A percentile compares a stretch with the other conserved stretches of the same genome.
Conservation (phyloP, 2,113 vertebrate species). For the Martes martes region DNA sequence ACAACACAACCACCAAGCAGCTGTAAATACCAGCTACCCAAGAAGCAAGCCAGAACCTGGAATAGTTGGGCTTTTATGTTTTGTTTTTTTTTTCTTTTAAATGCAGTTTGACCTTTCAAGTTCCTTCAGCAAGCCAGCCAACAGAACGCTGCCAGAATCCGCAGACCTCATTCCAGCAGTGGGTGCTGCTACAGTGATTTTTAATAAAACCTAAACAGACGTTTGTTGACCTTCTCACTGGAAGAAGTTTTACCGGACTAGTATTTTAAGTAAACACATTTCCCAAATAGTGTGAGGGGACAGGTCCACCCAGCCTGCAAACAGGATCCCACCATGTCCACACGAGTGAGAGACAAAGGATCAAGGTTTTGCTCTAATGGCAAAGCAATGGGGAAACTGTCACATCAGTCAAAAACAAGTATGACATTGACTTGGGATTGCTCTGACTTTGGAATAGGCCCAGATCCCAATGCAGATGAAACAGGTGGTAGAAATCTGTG, state of each 20-base stretch:
- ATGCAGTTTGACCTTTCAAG: constrained; percentile 32
- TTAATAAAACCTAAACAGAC: constrained; percentile 32
- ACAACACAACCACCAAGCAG: background rate
- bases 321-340: background rate
- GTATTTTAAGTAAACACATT: constrained; percentile 10
- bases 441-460: background rate
- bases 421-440: background rate
- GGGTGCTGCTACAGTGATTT: background rate
- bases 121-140: background rate
- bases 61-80: background rate
- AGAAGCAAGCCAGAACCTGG: background rate
- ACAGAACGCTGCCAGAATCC: background rate
- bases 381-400: background rate
- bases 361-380: background rate
- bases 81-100: background rate
- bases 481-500: background rate
- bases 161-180: background rate
- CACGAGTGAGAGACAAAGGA: background rate
- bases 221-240: constrained; percentile 48
- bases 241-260: constrained; percentile 29
- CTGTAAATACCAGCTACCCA: background rate
- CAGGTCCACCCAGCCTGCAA: background rate
- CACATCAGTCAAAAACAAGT: background rate
- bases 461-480: background rate
- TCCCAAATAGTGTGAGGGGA: background rate